Evolutionary conservation across 1,140 invertebrate genomes (phyloP), one percentile per base, ranked within the genome.

Genomic region (Delia radicum): DNA sequence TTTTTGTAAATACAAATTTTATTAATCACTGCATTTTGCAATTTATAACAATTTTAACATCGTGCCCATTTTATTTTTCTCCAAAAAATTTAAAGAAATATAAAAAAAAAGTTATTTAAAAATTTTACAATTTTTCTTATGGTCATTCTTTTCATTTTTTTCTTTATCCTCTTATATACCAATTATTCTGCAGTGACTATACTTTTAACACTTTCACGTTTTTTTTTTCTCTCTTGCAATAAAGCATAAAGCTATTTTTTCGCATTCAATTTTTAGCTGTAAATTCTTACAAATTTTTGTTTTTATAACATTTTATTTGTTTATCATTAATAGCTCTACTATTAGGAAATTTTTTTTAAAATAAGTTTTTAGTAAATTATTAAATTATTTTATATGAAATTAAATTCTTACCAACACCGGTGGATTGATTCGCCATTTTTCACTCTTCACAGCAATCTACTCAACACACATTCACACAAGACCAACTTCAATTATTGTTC

Each of bases 401-500:
- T 77, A 75, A 79, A 80, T 85, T 83, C 84, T 85, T 85, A 85
- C 84, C 84, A 85, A 85, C 84, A 84, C 84, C 84, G 84, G 84
- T 82, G 82, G 83, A 83, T 85, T 82, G 83, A 83, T 85, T 84
- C 84, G 84, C 84, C 84, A 85, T 85, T 85, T 81, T 78, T 67
- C 67, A 74, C 72, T 76, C 61, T 76, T 76, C 72, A 29, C 31
- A 33, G 29, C 65, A 37, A 69, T 69, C 65, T 69, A 67, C 55
- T 62, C 55, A 24, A 62, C 71, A 42, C 71, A 73, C 72, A 55
- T 55, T 61, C 42, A 48, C 67, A 46, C 72, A 73, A 48, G 27
- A 29, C 4, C 26, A 21, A 46, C 65, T 71, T 75, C 46, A 21
- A 55, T 75, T 48, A 69, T 55, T 55, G 24, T 55, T 55, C 48